Evolutionary conservation across 2,888 invertebrate genomes (phyloP), one percentile per base, ranked within the genome.

Genomic region (Oligia strigilis): DNA sequence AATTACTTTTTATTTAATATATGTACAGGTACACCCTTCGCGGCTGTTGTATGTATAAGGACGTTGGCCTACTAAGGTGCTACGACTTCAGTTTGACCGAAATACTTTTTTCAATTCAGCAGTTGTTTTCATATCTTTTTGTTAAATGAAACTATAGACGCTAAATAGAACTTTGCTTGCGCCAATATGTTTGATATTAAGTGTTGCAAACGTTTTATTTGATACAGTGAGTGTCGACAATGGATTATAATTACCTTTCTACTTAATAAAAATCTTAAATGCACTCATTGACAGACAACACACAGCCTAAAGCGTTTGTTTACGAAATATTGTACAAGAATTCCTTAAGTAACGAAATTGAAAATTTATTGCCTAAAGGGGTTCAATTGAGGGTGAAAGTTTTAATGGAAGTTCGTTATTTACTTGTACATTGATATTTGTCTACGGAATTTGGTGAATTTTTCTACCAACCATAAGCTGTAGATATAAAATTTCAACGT

Each of bases 41-140:
- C 0, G 13, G 0, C 36, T n/a, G 0, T 46, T 36, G n/a, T 65
- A 19, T 23, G 36, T 71, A 49, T 23, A 46, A 46, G 23, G 13
- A 13, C 4, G 46, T 49, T 14, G 52, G 14, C 14, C 9, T 58
- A 19, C 14, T 78, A 66, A n/a, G n/a, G n/a, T n/a, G n/a, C n/a
- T n/a, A 77, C 5, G 78, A 77, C n/a, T 58, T 58, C 46, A 65
- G n/a, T 77, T 77, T 67, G 14, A n/a, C n/a, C 4, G n/a, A 67
- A 46, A 67, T 29, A 17, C 6, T 62, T 62, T n/a, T 58, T n/a
- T 58, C n/a, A 17, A 36, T 8, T 36, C 62, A 64, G 2, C 1
- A 6, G n/a, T 29, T 29, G 6, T 62, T 62, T 62, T 0, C 62
- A 29, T 14, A 62, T 14, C 6, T 62, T 62, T 62, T 14, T 14